Evolutionary conservation across 2,113 vertebrate species (phyloP).

Genomic region (Zosterops hypoxanthus): DNA sequence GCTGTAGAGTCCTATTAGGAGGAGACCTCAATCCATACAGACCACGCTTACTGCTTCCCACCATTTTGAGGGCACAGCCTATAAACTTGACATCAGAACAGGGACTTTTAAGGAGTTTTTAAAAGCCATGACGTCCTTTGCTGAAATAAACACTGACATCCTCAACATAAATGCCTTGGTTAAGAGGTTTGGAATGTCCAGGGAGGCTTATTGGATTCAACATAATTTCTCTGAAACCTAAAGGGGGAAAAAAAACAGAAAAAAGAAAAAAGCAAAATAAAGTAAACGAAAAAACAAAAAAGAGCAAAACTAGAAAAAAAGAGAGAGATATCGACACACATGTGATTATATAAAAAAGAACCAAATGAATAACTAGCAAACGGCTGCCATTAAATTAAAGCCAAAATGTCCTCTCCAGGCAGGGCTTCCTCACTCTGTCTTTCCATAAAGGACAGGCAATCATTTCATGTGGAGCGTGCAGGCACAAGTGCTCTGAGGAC

Average conservation of each 20-base stretch:
- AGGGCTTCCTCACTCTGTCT: not conserved
- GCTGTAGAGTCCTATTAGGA: constrained; percentile 74
- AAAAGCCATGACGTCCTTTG: constrained; percentile 89
- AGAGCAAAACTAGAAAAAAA: constrained; percentile 80
- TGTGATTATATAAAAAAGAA: constrained; percentile 68
- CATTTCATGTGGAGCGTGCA: not conserved
- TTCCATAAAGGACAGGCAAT: not conserved
- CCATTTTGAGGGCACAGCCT: constrained; percentile 80
- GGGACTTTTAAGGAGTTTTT: constrained; percentile 80
- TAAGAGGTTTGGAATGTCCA: constrained; percentile 87
- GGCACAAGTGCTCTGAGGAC: constrained; percentile 38
- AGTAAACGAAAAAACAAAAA: constrained; percentile 78
- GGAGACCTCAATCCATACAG: constrained; percentile 77
- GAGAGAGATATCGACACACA: constrained; percentile 65
- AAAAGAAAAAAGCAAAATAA: constrained; percentile 81
- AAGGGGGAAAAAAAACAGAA: constrained; percentile 79
- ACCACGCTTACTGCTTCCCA: constrained; percentile 76
- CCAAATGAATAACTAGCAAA: constrained; percentile 66
- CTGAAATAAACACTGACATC: constrained; percentile 89
- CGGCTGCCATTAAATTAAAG: constrained; percentile 48
- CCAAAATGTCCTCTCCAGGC: constrained; percentile 23
- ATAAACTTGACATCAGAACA: constrained; percentile 79
- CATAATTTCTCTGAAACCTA: constrained; percentile 91
- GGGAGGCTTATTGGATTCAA: constrained; percentile 89
- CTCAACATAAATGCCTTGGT: constrained; percentile 87